A percentile compares a stretch with the other conserved stretches of the same genome.
Conservation (phyloP, 2,888 invertebrate species). For the Sicus ferrugineus region DNA sequence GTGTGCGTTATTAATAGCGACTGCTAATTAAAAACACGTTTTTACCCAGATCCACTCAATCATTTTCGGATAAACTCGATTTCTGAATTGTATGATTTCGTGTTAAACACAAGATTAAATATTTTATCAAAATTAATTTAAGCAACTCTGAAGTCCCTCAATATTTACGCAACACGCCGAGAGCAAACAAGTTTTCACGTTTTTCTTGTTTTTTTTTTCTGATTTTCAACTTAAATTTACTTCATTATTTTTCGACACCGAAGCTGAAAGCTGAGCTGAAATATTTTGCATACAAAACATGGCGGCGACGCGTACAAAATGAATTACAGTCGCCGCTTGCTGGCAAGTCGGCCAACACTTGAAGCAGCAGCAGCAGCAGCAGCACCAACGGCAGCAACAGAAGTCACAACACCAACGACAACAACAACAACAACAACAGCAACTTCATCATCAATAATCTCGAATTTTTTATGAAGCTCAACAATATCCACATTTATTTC, state of each 20-base stretch:
- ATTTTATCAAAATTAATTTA: neutral
- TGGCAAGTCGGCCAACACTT: neutral
- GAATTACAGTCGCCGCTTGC: neutral
- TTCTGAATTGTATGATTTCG: neutral
- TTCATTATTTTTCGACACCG: neutral
- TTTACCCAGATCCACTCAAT: neutral
- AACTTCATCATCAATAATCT: neutral
- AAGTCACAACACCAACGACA: neutral
- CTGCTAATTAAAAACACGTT: neutral
- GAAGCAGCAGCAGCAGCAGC: neutral
- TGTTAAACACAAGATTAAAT: neutral
- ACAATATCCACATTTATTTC: neutral
- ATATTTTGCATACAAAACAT: conserved; percentile 19
- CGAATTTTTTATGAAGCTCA: neutral
- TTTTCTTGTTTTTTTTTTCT: neutral
- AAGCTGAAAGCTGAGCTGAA: neutral
- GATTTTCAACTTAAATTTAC: neutral
- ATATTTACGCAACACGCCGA: neutral
- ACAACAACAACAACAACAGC: neutral
- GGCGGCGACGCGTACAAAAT: neutral
- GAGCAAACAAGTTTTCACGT: neutral
- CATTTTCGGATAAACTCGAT: conserved; percentile 8
- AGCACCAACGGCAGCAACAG: neutral
- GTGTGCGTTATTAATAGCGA: no score
- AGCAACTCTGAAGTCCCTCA: neutral